Conservation (phyloP, 2,888 invertebrate genomes). For the Sabatieria punctata region DNA sequence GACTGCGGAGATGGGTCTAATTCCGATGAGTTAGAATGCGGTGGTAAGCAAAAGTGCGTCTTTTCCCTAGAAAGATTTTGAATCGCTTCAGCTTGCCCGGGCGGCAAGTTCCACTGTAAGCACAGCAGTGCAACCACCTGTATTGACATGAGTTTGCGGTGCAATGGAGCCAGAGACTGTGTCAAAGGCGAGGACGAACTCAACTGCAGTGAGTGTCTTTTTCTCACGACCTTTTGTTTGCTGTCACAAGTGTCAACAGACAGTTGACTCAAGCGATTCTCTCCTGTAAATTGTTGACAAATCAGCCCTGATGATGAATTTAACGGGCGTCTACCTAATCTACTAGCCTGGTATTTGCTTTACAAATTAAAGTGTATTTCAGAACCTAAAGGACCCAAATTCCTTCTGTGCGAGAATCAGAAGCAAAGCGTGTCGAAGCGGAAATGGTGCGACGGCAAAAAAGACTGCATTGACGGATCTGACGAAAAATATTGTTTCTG, state of each 20-base stretch:
- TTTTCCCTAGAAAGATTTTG: too few relatives aligned
- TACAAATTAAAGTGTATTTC: conserved; percentile 7
- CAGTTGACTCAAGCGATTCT: too few relatives aligned
- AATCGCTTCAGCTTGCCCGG: conserved; percentile 19
- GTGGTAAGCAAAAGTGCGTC: too few relatives aligned
- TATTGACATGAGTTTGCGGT: conserved; percentile 21
- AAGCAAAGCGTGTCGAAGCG: conserved; percentile 23
- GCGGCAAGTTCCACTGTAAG: conserved; percentile 23
- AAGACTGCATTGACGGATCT: conserved; percentile 23
- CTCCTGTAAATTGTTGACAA: too few relatives aligned
- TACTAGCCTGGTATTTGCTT: too few relatives aligned
- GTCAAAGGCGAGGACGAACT: conserved; percentile 25
- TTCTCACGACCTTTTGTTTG: neutral
- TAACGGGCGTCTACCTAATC: too few relatives aligned
- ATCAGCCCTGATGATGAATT: too few relatives aligned
- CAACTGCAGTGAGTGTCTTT: conserved; percentile 24
- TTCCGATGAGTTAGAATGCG: conserved; percentile 18
- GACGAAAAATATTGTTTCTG: conserved; percentile 23
- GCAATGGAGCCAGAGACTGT: conserved; percentile 24
- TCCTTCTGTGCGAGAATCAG: conserved; percentile 27
- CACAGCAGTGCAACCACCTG: conserved; percentile 10
- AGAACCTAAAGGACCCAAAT: conserved; percentile 19
- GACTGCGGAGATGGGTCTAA: conserved; percentile 28
- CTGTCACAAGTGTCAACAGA: neutral
- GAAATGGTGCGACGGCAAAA: conserved; percentile 26